Percentiles rank a stretch among this genome's conserved stretches.
Conservation (phyloP, 2,113 vertebrate species). For the Sinocyclocheilus anophthalmus region DNA sequence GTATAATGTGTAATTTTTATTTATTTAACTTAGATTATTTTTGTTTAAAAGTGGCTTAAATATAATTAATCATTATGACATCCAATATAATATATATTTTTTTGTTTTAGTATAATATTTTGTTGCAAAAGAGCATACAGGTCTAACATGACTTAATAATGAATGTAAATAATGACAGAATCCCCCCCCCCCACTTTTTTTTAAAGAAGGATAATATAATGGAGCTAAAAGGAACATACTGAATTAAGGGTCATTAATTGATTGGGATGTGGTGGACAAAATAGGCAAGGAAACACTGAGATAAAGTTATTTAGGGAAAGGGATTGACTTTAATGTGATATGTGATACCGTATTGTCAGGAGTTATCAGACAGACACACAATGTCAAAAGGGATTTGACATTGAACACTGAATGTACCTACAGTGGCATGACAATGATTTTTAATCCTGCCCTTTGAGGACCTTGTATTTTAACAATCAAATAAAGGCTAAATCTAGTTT, state of each 20-base stretch:
- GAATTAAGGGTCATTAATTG: neutral
- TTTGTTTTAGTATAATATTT: no score
- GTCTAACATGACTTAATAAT: no score
- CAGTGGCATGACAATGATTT: slow-evolving; percentile 14
- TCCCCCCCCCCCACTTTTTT: no score
- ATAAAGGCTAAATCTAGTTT: slow-evolving; percentile 47
- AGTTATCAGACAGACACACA: slow-evolving; percentile 22
- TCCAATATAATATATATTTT: no score
- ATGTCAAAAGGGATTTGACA: neutral
- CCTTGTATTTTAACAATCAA: slow-evolving; percentile 35
- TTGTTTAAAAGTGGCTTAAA: no score
- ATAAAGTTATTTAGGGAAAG: neutral
- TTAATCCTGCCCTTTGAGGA: slow-evolving; percentile 18
- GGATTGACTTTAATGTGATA: neutral
- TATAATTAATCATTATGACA: no score
- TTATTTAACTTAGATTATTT: no score
- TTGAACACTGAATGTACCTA: neutral
- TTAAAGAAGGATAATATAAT: neutral
- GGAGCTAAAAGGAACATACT: neutral
- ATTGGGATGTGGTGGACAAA: neutral
- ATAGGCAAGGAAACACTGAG: neutral
- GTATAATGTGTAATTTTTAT: no score
- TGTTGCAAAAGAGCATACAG: no score
- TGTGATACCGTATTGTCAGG: neutral
- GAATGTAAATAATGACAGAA: no score